These are phyloP conservation scores for Protosalanx chinensis DNA, from an alignment of 2,797 vertebrate genomes.

Conservation along the genomic window DNA sequence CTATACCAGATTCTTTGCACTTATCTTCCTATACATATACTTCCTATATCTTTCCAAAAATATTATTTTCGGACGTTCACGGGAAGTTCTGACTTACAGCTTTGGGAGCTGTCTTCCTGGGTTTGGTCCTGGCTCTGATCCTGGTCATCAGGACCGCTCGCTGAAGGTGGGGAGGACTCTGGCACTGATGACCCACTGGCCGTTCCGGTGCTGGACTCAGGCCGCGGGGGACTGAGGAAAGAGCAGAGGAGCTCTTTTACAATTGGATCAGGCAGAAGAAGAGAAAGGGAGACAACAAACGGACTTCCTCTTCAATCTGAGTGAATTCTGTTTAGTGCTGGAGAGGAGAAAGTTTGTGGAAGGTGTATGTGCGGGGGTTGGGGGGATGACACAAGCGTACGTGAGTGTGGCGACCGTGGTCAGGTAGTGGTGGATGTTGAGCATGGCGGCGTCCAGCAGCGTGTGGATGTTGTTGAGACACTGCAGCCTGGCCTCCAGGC, in stretches of 20 bases:
- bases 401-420: constrained; percentile 83
- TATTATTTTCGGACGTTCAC: not conserved
- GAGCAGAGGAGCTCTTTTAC: not conserved
- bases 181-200: constrained; percentile 29
- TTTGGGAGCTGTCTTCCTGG: constrained; percentile 44
- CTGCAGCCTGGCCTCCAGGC: constrained; percentile 88
- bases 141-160: constrained; percentile 30
- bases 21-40: no score
- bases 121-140: constrained; percentile 28
- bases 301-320: no score
- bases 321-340: not conserved
- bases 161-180: constrained; percentile 38
- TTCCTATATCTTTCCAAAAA: no score
- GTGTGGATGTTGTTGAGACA: constrained; percentile 96
- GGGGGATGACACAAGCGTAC: constrained; percentile 54
- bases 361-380: not conserved
- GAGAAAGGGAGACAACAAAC: not conserved
- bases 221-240: constrained; percentile 60
- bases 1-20: no score
- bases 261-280: not conserved
- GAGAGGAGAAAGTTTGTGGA: not conserved
- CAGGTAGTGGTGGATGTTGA: constrained; percentile 97
- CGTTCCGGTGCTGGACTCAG: constrained; percentile 45
- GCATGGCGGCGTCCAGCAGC: constrained; percentile 91
- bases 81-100: constrained; percentile 44